These are phyloP conservation scores for Chinchilla lanigera DNA, from an alignment of 2,113 vertebrate genomes.

Conservation along the genomic window DNA sequence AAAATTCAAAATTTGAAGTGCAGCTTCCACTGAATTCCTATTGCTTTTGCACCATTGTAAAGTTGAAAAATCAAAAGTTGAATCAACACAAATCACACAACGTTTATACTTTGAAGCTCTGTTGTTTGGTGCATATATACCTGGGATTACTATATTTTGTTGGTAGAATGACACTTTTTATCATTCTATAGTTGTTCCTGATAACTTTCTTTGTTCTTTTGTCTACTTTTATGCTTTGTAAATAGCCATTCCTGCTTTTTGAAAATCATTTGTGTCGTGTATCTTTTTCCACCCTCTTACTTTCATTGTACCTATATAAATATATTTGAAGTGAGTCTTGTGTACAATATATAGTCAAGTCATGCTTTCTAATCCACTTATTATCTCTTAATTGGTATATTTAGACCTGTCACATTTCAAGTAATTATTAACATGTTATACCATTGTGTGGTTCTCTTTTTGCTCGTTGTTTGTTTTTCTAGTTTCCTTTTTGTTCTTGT, in stretches of 20 bases:
- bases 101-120: background rate
- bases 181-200: background rate
- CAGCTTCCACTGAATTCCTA: background rate
- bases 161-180: background rate
- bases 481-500: conserved; percentile 34
- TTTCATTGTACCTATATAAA: background rate
- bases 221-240: background rate
- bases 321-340: conserved; percentile 13
- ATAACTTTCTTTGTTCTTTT: background rate
- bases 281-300: conserved; percentile 15
- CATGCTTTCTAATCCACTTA: background rate
- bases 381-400: conserved; percentile 12
- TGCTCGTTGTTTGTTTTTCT: background rate
- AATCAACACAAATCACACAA: background rate
- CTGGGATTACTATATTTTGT: conserved; percentile 7
- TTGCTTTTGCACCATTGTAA: background rate
- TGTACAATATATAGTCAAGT: background rate
- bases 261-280: background rate
- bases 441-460: background rate
- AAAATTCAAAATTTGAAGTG: background rate
- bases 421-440: conserved; percentile 4
- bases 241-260: background rate
- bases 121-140: background rate
- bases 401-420: conserved; percentile 30
- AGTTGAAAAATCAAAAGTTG: background rate